Percentiles rank a stretch among this genome's conserved stretches.
Conservation (phyloP, 2,888 invertebrate species). For the Hemithea aestivaria region DNA sequence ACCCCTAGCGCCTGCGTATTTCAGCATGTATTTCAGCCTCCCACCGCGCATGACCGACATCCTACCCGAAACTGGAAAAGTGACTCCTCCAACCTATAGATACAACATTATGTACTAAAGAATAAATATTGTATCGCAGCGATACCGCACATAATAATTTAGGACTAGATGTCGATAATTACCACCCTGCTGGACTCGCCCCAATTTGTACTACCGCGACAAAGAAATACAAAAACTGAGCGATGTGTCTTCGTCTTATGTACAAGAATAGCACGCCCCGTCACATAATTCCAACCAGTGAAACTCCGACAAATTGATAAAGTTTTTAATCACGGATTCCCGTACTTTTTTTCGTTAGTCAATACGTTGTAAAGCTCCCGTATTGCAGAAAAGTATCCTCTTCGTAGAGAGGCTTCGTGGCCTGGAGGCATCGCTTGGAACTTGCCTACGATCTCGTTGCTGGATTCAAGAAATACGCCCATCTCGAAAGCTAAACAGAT, state of each 20-base stretch:
- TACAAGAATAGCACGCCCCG: conserved; percentile 31
- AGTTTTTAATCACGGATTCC: conserved; percentile 27
- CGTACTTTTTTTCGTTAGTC: conserved; percentile 40
- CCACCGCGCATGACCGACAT: conserved; percentile 72
- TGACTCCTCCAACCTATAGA: conserved; percentile 68
- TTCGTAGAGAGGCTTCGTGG: conserved; percentile 47
- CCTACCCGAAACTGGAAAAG: conserved; percentile 77
- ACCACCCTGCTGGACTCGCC: conserved; percentile 36
- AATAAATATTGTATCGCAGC: conserved; percentile 73
- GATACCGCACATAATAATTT: conserved; percentile 58
- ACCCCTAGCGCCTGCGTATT: conserved; percentile 72
- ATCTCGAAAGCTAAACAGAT: conserved; percentile 53
- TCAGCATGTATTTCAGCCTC: conserved; percentile 15
- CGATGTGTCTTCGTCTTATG: conserved; percentile 25
- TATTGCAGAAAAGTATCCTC: conserved; percentile 58
- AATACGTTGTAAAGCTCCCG: conserved; percentile 53
- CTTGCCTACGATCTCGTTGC: conserved; percentile 44
- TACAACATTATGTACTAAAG: conserved; percentile 76
- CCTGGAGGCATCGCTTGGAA: conserved; percentile 58
- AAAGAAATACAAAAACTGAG: conserved; percentile 15
- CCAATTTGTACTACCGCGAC: conserved; percentile 18
- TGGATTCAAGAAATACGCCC: conserved; percentile 57
- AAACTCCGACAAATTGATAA: conserved; percentile 23
- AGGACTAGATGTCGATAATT: conserved; percentile 54
- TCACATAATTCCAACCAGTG: conserved; percentile 21